phyloP scores from a whole-genome alignment of 1,140 invertebrate species.

The Bombus haemorrhoidalis region DNA sequence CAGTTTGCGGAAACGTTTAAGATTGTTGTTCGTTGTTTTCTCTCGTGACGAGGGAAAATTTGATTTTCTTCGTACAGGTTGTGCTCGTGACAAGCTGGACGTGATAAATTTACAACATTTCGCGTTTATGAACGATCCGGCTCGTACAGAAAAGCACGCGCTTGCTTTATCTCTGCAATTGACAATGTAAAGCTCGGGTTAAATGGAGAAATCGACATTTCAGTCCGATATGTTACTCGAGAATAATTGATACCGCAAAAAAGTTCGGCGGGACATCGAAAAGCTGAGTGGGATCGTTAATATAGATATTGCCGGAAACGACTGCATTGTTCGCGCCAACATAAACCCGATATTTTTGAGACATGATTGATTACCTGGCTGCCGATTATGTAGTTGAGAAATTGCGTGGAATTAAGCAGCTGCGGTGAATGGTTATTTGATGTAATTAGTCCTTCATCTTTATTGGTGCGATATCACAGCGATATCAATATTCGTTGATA shows the following conservation, averaged over 20 bases:
- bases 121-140: neutral
- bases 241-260: slow-evolving; percentile 35
- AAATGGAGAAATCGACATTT: slow-evolving; percentile 30
- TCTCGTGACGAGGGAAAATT: neutral
- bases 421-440: neutral
- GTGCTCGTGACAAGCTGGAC: slow-evolving; percentile 4
- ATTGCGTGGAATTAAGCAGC: neutral
- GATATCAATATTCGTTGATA: too few species aligned
- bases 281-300: neutral
- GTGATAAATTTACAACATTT: slow-evolving; percentile 32
- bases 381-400: neutral
- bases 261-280: neutral
- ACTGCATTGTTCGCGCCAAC: neutral
- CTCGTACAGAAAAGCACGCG: neutral
- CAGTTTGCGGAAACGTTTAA: neutral
- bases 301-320: neutral
- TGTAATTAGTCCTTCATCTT: neutral
- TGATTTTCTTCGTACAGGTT: neutral
- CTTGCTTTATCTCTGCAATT: slow-evolving; percentile 19
- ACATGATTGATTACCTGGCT: neutral
- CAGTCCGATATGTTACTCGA: slow-evolving; percentile 17
- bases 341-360: neutral
- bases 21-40: neutral
- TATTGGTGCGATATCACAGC: too few species aligned
- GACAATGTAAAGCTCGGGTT: slow-evolving; percentile 36